Base-by-base conservation (phyloP, 2,888 invertebrate species). In the Sminthurides aquaticus region DNA sequence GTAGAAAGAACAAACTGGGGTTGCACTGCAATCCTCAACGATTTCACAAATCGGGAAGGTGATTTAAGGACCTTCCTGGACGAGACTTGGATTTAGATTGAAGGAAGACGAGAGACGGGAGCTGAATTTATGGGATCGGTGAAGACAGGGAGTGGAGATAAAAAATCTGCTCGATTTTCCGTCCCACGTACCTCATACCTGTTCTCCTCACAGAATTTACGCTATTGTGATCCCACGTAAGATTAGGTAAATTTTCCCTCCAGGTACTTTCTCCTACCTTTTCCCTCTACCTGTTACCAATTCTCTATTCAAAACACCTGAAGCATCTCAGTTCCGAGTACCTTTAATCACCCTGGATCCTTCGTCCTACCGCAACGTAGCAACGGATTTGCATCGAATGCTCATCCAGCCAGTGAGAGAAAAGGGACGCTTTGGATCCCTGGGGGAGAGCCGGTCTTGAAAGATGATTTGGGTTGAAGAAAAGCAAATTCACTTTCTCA, bases 401-500 rank as follows among this genome's bases (percentile, higher is more conserved):
- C n/a, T n/a, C n/a, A n/a, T n/a, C n/a, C n/a, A n/a, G n/a, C n/a
- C n/a, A n/a, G n/a, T n/a, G n/a, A n/a, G n/a, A n/a, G n/a, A n/a
- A 34, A 15, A 34, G 43, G 5, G 43, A 15, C 43, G 15, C 43
- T 11, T 15, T 5, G 43, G 43, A 34, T 34, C 43, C 43, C 43
- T 34, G 8, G 43, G 43, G 43, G 15, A 11, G 8, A 34, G n/a
- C n/a, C 43, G 15, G 43, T 34, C 43, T 34, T 5, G 8, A 34
- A 34, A 34, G 43, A 15, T 34, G 15, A 11, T 34, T 34, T 34
- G 15, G 15, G 8, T 34, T 18, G 20, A 52, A 52, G 20, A 52
- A 52, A 52, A 52, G 52, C 20, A 52, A 52, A 52, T 15, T 52
- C 52, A 52, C 52, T 52, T 52, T 52, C 52, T 52, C 5, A 52